Base-by-base conservation (phyloP, 2,797 vertebrate genomes). In the Scomberomorus guttatus region DNA sequence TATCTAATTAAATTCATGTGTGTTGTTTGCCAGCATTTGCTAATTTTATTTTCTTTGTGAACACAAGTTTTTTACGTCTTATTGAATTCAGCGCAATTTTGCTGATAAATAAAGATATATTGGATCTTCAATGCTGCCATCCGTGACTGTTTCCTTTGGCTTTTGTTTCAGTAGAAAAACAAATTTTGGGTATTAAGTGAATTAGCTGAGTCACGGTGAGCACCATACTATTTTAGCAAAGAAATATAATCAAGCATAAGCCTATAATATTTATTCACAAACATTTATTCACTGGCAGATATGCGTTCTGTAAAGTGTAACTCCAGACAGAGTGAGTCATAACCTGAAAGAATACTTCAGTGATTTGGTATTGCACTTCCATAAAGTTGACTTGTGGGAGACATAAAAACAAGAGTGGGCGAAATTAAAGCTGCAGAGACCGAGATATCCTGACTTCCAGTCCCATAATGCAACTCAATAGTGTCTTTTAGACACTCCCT, bases 1-100 rank as follows among this genome's bases (percentile, higher is more conserved):
- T 34, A 29, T 83, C 56, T 75, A 75, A 87, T 82, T 82, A 75
- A 83, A 80, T 88, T 73, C 13, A 54, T 55, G 72, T 78, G 78
- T 80, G 20, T 79, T 51, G 73, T 81, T 69, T 52, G 4, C 2
- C 44, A 46, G 22, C 17, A 39, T 44, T 77, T 62, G 3, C 2
- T 11, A 61, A 59, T 37, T 80, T 80, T 24, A 11, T 75, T 79
- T 79, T 64, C 58, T 10, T 12, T 39, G n/a, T 3, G 11, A n/a
- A 6, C 14, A 37, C 13, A n/a, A 48, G 4, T 48, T 18, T 46
- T 46, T 17, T 6, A 46, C 3, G 44, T 17, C 18, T 18, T 18
- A 48, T 18, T 20, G 46, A 18, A 46, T 46, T 46, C 44, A 17
- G 14, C 4, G 17, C 17, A 6, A 6, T 48, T 48, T 17, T 6